phyloP scores from a whole-genome alignment of 2,888 invertebrate species.

The Psylliodes chrysocephalus region DNA sequence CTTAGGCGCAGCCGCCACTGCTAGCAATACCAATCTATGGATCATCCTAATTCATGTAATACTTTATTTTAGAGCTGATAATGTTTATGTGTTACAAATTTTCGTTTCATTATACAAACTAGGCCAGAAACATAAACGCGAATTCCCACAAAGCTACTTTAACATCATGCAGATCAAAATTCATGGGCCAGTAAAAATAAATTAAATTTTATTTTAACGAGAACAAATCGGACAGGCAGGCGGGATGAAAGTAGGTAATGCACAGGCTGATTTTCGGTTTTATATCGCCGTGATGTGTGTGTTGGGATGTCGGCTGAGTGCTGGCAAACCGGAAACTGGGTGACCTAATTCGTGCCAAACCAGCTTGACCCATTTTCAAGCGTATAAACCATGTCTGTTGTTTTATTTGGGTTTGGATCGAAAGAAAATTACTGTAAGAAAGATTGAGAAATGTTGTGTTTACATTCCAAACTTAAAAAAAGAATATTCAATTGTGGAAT shows the following conservation, averaged over 20 bases:
- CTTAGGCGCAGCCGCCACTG: too few relatives aligned
- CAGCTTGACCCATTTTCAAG: conserved; percentile 31
- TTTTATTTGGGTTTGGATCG: conserved; percentile 2
- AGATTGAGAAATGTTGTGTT: too few relatives aligned
- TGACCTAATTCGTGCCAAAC: conserved; percentile 31
- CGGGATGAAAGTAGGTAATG: conserved; percentile 3
- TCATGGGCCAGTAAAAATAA: conserved; percentile 8
- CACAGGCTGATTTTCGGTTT: conserved; percentile 1
- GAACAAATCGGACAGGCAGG: not conserved
- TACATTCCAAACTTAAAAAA: too few relatives aligned
- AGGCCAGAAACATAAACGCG: not conserved
- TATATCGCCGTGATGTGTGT: conserved; percentile 9
- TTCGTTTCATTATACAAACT: not conserved
- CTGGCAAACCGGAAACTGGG: conserved; percentile 34
- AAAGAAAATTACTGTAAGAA: conserved; percentile 5
- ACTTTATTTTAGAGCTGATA: too few relatives aligned
- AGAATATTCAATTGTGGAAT: too few relatives aligned
- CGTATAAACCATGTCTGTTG: conserved; percentile 25
- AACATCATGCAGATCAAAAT: not conserved
- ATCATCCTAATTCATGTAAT: too few relatives aligned
- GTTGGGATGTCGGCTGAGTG: conserved; percentile 4
- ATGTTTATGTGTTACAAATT: too few relatives aligned
- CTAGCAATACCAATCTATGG: too few relatives aligned
- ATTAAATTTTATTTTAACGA: conserved; percentile 13
- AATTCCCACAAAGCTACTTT: not conserved